Evolutionary conservation across 1,140 invertebrate species (phyloP).

Genomic region (Procambarus clarkii): DNA sequence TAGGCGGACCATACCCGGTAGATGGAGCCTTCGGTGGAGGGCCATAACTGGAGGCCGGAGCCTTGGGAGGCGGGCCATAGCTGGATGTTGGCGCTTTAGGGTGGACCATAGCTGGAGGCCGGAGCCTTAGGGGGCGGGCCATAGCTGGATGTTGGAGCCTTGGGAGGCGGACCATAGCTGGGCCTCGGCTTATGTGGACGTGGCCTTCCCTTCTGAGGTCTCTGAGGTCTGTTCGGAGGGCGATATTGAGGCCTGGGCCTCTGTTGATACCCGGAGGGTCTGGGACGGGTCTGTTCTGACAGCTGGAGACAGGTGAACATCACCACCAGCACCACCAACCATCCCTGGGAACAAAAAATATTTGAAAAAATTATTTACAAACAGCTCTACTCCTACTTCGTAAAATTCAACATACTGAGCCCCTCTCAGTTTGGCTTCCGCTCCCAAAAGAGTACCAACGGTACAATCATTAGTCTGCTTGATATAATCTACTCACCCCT

Average conservation of each 20-base stretch:
- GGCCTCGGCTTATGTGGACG: not conserved
- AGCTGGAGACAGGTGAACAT: not conserved
- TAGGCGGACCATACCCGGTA: not conserved
- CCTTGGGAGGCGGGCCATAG: not conserved
- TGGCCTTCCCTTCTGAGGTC: not conserved
- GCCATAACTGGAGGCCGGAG: constrained; percentile 1
- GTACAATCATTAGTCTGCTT: too few species aligned
- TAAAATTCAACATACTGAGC: too few species aligned
- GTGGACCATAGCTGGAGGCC: not conserved
- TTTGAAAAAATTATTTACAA: not conserved
- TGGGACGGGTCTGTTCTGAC: not conserved
- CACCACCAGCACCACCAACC: not conserved
- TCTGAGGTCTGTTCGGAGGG: constrained; percentile 14
- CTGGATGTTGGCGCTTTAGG: not conserved
- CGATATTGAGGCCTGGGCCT: not conserved
- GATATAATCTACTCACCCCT: too few species aligned
- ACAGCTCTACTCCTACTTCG: too few species aligned
- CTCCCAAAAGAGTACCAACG: too few species aligned
- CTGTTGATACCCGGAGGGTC: not conserved
- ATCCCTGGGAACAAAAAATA: not conserved
- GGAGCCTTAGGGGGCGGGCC: constrained; percentile 1
- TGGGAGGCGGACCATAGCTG: constrained; percentile 21
- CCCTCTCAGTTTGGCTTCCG: too few species aligned
- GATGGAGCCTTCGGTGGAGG: constrained; percentile 5
- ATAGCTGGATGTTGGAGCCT: constrained; percentile 2